Evolutionary conservation across 2,797 vertebrate genomes (phyloP), one percentile per base, ranked within the genome.

Genomic region (Pipistrellus nathusii): DNA sequence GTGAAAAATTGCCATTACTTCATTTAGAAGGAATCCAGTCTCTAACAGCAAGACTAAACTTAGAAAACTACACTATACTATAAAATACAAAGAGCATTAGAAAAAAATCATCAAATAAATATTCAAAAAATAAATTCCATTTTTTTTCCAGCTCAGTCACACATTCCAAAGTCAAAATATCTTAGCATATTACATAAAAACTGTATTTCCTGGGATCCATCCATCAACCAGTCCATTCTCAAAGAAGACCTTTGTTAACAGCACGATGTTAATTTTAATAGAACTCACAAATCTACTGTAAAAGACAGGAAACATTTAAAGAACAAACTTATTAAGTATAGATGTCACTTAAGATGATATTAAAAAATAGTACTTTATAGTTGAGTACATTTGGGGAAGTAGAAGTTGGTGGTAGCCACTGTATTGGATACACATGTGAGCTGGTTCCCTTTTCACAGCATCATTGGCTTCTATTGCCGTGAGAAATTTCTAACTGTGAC

Each of bases 191-290:
- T 57, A 21, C 8, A 35, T 41, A 75, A 48, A 53, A 73, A 57
- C 9, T 66, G 6, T 6, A 72, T 81, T 35, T 80, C 55, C 66
- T 23, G 41, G 8, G 30, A 48, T 72, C 15, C 6, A 62, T 9
- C 5, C 5, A 76, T 7, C 13, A 55, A 86, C 4, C 48, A 20
- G 23, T 69, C 25, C 9, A 2, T 46, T 84, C 46, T 32, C 57
- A 88, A 81, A 89, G 23, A 32, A 73, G 11, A 18, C 8, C 3
- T 87, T 77, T 68, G 30, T 46, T 80, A 83, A 80, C 6, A 82
- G 15, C 21, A 64, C 15, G n/a, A 44, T 57, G 6, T 77, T 82
- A 82, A 93, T 73, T 95, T 55, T 94, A 92, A 75, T 25, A 38
- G 12, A 86, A 86, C 35, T 73, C 23, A 73, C 25, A 86, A 86